Evolutionary conservation across 2,797 vertebrate genomes (phyloP), one percentile per base, ranked within the genome.

Genomic region (Manis javanica): DNA sequence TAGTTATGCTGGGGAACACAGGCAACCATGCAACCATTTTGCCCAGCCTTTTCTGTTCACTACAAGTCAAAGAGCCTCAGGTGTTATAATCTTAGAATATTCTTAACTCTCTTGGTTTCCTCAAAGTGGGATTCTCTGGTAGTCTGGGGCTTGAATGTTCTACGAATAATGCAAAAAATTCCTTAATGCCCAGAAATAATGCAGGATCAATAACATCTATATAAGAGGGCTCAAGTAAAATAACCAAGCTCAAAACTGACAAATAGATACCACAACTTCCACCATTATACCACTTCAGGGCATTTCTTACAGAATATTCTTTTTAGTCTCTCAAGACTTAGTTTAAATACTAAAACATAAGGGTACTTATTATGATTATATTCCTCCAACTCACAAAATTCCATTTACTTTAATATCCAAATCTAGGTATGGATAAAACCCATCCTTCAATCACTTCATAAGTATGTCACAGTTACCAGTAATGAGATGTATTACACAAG

Each of bases 341-440:
- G 7, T 18, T 94, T 87, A 95, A 92, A 63, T 74, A 94, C 63
- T 16, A 84, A 89, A 93, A 87, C 37, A 49, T 68, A 7, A 74
- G 19, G n/a, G 59, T 57, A 79, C 26, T 72, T 68, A 34, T 15
- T 74, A 93, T 63, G 24, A 90, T 57, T 91, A 7, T 64, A 75
- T 53, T 92, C 63, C 37, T 15, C 34, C 39, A 87, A 69, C 1
- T 86, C 39, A 74, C 1, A 87, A 91, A 75, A 74, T 37, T 51
- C 75, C 37, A 72, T 31, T 95, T 68, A 31, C 91, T 90, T 90
- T 75, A 90, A 78, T 66, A 92, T 55, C 18, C 7, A 84, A 83
- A 95, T n/a, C 2, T 75, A 37, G 34, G 49, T 68, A 83, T n/a
- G 34, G 49, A 79, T 77, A 86, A 96, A 92, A 34, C 72, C 19